Evolutionary conservation across 2,797 vertebrate species (phyloP), one percentile per base, ranked within the genome.

Genomic region (Martes flavigula): DNA sequence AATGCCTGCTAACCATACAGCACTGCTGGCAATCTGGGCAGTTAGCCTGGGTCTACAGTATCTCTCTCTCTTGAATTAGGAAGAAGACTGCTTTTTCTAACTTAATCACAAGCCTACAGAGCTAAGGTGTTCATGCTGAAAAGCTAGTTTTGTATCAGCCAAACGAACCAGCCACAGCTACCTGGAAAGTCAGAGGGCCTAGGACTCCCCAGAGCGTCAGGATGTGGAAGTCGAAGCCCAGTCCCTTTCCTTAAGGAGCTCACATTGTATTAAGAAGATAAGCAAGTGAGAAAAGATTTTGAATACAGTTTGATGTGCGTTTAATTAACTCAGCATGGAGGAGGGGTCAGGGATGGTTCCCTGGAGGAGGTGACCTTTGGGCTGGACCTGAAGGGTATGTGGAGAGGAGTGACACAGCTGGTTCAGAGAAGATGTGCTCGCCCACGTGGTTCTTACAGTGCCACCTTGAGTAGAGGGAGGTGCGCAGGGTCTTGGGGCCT

Each of bases 1-100:
- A 43, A 10, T 20, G 15, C 64, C n/a, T 9, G 1, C 0, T 14
- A 27, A 56, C 43, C 25, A 40, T 0, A 0, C 10, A 27, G 48
- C 35, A 84, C 56, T 17, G 13, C 48, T 81, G 23, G 18, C 48
- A 7, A 10, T 68, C 64, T 81, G 90, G 32, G 18, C 23, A 27
- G 23, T 60, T 9, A 14, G 43, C 62, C 32, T 32, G 43, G 32
- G 40, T 73, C 91, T 64, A n/a, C 11, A 58, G 13, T 35, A 14
- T 35, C 10, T 60, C 32, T 92, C 30, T 87, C 27, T 46, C 60
- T 60, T 68, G 46, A 35, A 43, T 60, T 56, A 68, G 21, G 32
- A 87, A 68, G 60, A 6, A 38, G 43, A 84, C 48, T 79, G 5
- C 30, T 46, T 79, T 85, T 51, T 40, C 32, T 75, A 43, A 90